Evolutionary conservation across 1,140 invertebrate species (phyloP).

Genomic region (Formica selysi): DNA sequence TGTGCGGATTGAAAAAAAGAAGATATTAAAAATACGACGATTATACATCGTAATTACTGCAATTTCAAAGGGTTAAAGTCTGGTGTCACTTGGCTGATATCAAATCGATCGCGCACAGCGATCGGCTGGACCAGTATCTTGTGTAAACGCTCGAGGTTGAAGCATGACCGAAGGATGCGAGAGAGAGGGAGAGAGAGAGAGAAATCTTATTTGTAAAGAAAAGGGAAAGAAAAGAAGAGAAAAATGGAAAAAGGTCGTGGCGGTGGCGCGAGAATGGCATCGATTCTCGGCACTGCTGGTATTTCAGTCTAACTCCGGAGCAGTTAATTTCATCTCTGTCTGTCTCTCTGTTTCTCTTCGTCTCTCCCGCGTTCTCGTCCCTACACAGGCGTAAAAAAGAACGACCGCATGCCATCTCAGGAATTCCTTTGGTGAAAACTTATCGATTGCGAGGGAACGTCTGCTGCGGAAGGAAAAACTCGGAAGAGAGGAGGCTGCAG

Average conservation of each 20-base stretch:
- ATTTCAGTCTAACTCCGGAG: slow-evolving; percentile 74
- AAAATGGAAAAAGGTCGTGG: slow-evolving; percentile 60
- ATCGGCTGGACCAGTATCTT: slow-evolving; percentile 9
- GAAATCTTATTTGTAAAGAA: neutral
- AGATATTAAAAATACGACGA: slow-evolving; percentile 23
- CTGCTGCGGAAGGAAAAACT: neutral
- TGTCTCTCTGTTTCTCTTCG: slow-evolving; percentile 24
- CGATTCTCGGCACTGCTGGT: slow-evolving; percentile 65
- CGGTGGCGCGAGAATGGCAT: slow-evolving; percentile 19
- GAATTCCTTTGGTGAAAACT: slow-evolving; percentile 42
- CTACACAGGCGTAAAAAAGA: slow-evolving; percentile 52
- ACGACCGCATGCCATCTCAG: slow-evolving; percentile 30
- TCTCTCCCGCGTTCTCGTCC: slow-evolving; percentile 24
- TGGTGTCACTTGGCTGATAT: slow-evolving; percentile 42
- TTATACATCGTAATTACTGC: slow-evolving; percentile 8
- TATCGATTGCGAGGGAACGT: neutral
- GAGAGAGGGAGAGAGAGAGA: slow-evolving; percentile 28
- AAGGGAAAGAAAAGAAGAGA: slow-evolving; percentile 23
- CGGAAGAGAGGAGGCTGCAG: neutral
- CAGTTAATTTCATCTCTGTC: slow-evolving; percentile 65
- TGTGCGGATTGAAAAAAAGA: slow-evolving; percentile 24
- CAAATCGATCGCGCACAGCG: slow-evolving; percentile 14
- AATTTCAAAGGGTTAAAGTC: slow-evolving; percentile 56
- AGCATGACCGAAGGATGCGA: neutral
- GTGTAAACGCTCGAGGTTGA: neutral